These are phyloP conservation scores for Gymnobelideus leadbeateri DNA, from an alignment of 2,113 vertebrate species.

Conservation along the genomic window DNA sequence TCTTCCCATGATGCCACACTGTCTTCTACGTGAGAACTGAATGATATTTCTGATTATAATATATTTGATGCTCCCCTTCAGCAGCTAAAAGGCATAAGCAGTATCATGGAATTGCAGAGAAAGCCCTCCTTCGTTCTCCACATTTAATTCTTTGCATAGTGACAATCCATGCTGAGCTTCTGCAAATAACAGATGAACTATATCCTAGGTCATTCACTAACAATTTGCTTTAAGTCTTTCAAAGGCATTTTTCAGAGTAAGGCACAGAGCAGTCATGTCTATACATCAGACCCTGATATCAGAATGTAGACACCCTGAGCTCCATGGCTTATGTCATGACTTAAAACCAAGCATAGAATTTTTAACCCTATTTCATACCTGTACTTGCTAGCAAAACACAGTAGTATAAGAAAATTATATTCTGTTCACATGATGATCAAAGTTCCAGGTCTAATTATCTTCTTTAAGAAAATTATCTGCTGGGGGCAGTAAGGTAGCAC, in stretches of 20 bases:
- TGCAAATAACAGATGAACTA: not conserved
- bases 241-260: not conserved
- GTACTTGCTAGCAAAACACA: not conserved
- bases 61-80: not conserved
- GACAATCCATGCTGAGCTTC: not conserved
- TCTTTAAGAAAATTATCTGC: not conserved
- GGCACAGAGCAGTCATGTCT: not conserved
- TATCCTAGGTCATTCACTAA: not conserved
- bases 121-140: not conserved
- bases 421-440: not conserved
- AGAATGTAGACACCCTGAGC: not conserved
- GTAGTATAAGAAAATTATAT: not conserved
- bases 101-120: not conserved
- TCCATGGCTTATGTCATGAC: not conserved
- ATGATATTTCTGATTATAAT: not conserved
- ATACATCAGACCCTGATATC: not conserved
- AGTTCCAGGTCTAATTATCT: not conserved
- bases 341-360: not conserved
- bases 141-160: not conserved
- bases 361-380: not conserved
- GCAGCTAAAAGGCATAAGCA: not conserved
- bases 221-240: not conserved
- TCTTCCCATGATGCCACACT: not conserved
- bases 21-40: not conserved
- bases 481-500: too few relatives aligned